phyloP scores from a whole-genome alignment of 2,797 vertebrate species.

The Mus caroli region DNA sequence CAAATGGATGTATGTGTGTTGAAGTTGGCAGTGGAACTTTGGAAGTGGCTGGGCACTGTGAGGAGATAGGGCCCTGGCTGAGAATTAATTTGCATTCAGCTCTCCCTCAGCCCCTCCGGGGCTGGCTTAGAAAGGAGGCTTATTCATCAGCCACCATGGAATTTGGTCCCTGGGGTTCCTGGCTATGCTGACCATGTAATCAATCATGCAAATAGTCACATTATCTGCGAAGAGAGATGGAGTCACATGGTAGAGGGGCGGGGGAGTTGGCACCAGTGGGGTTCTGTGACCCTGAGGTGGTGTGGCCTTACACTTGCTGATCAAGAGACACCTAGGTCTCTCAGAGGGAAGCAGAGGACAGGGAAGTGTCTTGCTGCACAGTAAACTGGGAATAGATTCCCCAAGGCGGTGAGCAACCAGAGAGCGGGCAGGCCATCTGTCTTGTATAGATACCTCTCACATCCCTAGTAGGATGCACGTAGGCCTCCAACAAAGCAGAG shows the following conservation, averaged over 20 bases:
- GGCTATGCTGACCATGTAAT: conserved; percentile 55
- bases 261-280: neutral
- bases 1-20: conserved; percentile 77
- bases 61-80: conserved; percentile 68
- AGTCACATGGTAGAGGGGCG: fast-evolving
- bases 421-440: neutral
- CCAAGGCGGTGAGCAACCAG: neutral
- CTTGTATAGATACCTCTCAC: neutral
- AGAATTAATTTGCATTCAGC: conserved; percentile 60
- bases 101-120: neutral
- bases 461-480: fast-evolving
- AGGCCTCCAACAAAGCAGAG: neutral
- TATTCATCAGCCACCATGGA: conserved; percentile 71
- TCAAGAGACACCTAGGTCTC: fast-evolving
- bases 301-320: neutral
- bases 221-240: neutral
- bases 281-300: neutral
- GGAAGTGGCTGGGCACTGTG: conserved; percentile 44
- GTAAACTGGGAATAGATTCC: neutral
- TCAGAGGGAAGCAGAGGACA: fast-evolving
- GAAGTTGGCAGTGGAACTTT: conserved; percentile 80
- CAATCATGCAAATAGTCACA: conserved; percentile 62
- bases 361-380: neutral
- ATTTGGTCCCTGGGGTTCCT: conserved; percentile 48
- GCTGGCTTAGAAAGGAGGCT: conserved; percentile 66